Evolutionary conservation across 2,113 vertebrate species (phyloP).

Genomic region (Stomatorhinus ivindoensis): DNA sequence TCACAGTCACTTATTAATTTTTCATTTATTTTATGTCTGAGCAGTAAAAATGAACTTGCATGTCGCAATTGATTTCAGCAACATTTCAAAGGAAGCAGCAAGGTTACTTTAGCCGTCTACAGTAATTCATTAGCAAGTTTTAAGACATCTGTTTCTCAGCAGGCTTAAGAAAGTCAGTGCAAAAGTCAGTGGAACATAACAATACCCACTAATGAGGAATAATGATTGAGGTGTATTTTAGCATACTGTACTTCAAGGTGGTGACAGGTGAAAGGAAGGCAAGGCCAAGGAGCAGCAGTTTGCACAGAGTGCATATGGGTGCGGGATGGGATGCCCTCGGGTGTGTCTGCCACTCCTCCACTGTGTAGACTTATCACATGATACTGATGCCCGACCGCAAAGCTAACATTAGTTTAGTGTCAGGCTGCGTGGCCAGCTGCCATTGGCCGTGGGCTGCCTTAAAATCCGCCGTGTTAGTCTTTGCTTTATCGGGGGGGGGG

Average conservation of each 20-base stretch:
- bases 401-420: conserved; percentile 55
- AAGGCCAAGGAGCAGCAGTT: neutral
- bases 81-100: neutral
- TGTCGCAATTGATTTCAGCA: neutral
- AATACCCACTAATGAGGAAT: neutral
- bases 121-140: neutral
- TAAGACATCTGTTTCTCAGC: neutral
- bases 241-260: neutral
- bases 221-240: neutral
- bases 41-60: neutral
- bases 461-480: conserved; percentile 68
- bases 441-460: conserved; percentile 57
- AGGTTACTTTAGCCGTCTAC: neutral
- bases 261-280: neutral
- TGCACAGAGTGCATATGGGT: neutral
- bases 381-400: conserved; percentile 46
- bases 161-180: neutral
- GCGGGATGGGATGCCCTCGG: neutral
- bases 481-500: conserved; percentile 52
- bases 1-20: neutral
- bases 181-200: neutral
- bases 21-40: neutral
- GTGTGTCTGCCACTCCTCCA: neutral
- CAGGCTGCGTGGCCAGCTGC: conserved; percentile 44
- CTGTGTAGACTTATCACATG: neutral